Evolutionary conservation across 2,888 invertebrate genomes (phyloP).

Genomic region (Drosophila neonasuta): DNA sequence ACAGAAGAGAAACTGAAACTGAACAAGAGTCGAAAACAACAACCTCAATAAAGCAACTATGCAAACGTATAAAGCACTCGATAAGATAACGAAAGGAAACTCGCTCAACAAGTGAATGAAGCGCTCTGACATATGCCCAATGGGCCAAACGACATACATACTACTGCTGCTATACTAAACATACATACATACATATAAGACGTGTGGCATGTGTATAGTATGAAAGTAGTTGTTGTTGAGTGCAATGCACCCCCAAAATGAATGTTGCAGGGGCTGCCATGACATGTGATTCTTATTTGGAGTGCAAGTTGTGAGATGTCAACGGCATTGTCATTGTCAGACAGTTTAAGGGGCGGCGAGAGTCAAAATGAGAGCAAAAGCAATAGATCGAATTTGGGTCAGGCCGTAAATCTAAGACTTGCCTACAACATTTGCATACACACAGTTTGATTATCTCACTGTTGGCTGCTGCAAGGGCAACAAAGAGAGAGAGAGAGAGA

Average conservation of each 20-base stretch:
- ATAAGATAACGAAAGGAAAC: conserved; percentile 66
- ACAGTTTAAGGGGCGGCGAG: conserved; percentile 9
- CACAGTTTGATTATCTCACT: conserved; percentile 68
- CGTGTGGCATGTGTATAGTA: conserved; percentile 3
- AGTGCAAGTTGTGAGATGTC: conserved; percentile 72
- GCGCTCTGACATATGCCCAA: conserved; percentile 32
- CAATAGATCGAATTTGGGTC: conserved; percentile 54
- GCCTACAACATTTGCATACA: conserved; percentile 66
- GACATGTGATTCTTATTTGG: conserved; percentile 55
- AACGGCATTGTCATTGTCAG: conserved; percentile 64
- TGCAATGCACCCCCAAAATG: conserved; percentile 54
- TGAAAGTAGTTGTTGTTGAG: conserved; percentile 31
- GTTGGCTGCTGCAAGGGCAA: conserved; percentile 32
- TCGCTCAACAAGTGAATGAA: conserved; percentile 73
- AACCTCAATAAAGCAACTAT: conserved; percentile 62
- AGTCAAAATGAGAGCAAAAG: neutral
- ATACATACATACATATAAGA: neutral
- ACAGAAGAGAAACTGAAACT: conserved; percentile 1
- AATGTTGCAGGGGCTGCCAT: conserved; percentile 31
- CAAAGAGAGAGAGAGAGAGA: neutral
- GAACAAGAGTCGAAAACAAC: conserved; percentile 47
- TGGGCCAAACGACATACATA: conserved; percentile 11
- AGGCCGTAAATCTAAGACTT: conserved; percentile 40
- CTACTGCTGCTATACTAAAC: neutral
- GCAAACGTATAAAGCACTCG: conserved; percentile 53